Evolutionary conservation across 2,113 vertebrate genomes (phyloP), one percentile per base, ranked within the genome.

Genomic region (Lanius ludovicianus): DNA sequence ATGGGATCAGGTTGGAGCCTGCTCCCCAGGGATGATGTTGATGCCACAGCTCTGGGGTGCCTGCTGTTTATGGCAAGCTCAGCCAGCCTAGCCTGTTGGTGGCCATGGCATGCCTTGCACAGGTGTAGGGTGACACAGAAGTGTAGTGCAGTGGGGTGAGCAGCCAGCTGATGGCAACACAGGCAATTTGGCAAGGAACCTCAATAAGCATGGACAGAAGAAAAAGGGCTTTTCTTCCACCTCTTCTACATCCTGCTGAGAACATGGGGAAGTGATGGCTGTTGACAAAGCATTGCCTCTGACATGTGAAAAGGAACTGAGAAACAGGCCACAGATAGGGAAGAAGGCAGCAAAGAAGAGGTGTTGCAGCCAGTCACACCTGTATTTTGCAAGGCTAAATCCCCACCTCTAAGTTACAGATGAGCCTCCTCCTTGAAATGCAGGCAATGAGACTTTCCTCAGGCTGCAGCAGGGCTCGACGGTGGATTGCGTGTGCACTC

Each of bases 1-100:
- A 11, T 0, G 0, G 80, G 25, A 57, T 12, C 5, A 2, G 79
- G 23, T 4, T 23, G 50, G 46, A 85, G 11, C 21, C 67, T 64
- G 44, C 9, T 59, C 15, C 20, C 33, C 49, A 21, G 67, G 62
- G 39, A 50, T 3, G 9, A 22, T n/a, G 15, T 8, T 5, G 10
- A 64, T 5, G 2, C 52, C 50, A 25, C 33, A 57, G 35, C 28
- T 56, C 13, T 31, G 0, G 2, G 13, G 27, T 4, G 3, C 9
- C 50, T 44, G 27, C 49, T 69, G 33, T 33, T 55, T 15, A 41
- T 16, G 37, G 60, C 62, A 78, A 79, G 42, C 14, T 50, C 60
- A 57, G 24, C 23, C 7, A 1, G 35, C 30, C 5, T 19, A 1
- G 35, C 30, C 5, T 19, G 31, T 25, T 60, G 37, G 68, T 91